Percentiles rank a stretch among this genome's conserved stretches.
Conservation (phyloP, 1,140 invertebrate genomes). For the Leptinotarsa texana region DNA sequence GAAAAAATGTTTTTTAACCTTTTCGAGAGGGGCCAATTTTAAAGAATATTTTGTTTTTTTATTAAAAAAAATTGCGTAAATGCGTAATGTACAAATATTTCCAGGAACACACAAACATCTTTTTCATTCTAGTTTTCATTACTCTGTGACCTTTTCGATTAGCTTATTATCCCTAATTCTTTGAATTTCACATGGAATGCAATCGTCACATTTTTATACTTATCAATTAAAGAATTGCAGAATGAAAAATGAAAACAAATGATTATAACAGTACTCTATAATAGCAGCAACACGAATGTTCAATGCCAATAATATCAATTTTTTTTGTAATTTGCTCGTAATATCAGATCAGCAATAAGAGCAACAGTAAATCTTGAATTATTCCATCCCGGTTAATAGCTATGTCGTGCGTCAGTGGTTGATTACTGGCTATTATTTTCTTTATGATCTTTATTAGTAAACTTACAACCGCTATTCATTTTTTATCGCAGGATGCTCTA, state of each 20-base stretch:
- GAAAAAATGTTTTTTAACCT: no score
- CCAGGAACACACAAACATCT: no score
- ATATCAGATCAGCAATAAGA: conserved; percentile 17
- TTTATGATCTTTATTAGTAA: background rate
- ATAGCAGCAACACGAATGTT: conserved; percentile 4
- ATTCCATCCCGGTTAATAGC: background rate
- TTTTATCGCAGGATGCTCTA: background rate
- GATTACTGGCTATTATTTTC: conserved; percentile 10
- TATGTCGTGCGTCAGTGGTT: conserved; percentile 5
- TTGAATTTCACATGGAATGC: background rate
- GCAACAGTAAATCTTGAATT: conserved; percentile 14
- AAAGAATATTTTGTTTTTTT: no score
- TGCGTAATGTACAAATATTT: no score
- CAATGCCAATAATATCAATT: conserved; percentile 5
- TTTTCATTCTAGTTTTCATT: no score
- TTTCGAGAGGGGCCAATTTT: no score
- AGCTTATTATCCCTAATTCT: background rate
- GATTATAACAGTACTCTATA: conserved; percentile 2
- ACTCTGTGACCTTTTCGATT: no score
- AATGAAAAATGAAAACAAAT: conserved; percentile 14
- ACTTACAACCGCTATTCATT: background rate
- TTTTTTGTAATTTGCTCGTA: conserved; percentile 9
- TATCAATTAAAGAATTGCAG: background rate
- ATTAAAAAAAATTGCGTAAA: no score
- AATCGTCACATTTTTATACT: background rate